Percentiles rank a stretch among this genome's conserved stretches.
Evolutionary conservation across 2,888 invertebrate genomes (phyloP).

Genomic region (Rugalucina vietnamica): DNA sequence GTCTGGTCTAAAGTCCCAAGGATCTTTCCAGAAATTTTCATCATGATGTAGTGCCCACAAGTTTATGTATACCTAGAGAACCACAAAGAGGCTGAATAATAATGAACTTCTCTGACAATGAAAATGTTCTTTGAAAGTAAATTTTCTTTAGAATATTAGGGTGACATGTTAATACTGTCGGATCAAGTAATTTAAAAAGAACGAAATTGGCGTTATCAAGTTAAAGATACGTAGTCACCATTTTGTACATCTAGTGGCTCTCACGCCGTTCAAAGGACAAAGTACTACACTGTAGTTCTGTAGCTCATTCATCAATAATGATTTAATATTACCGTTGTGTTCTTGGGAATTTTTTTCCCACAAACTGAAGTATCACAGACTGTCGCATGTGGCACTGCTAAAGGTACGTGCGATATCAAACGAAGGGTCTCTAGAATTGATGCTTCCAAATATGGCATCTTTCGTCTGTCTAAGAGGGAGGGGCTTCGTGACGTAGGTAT

Average conservation of each 20-base stretch:
- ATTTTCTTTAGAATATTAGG: too few relatives aligned
- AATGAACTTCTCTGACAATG: not conserved
- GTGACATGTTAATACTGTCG: too few relatives aligned
- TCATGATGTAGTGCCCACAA: slow-evolving; percentile 79
- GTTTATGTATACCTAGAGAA: slow-evolving; percentile 77
- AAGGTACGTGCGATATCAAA: slow-evolving; percentile 73
- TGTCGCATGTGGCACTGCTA: slow-evolving; percentile 75
- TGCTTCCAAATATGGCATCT: slow-evolving; percentile 61
- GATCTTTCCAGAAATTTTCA: slow-evolving; percentile 71
- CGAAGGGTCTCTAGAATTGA: slow-evolving; percentile 61
- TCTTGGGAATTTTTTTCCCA: slow-evolving; percentile 66
- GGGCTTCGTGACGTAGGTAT: slow-evolving; percentile 57
- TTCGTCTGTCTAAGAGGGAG: slow-evolving; percentile 58
- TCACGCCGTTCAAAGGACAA: too few relatives aligned
- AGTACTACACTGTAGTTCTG: too few relatives aligned
- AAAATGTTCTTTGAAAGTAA: not conserved
- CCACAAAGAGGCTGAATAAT: not conserved
- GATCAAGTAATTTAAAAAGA: too few relatives aligned
- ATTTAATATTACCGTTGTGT: slow-evolving; percentile 73
- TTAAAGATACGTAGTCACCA: too few relatives aligned
- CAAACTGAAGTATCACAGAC: slow-evolving; percentile 67
- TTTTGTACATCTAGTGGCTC: too few relatives aligned
- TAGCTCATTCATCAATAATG: too few relatives aligned
- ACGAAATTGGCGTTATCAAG: too few relatives aligned
- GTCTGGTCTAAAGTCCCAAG: slow-evolving; percentile 74